Base-by-base conservation (phyloP, 2,797 vertebrate genomes). In the Toxotes lorentzi region DNA sequence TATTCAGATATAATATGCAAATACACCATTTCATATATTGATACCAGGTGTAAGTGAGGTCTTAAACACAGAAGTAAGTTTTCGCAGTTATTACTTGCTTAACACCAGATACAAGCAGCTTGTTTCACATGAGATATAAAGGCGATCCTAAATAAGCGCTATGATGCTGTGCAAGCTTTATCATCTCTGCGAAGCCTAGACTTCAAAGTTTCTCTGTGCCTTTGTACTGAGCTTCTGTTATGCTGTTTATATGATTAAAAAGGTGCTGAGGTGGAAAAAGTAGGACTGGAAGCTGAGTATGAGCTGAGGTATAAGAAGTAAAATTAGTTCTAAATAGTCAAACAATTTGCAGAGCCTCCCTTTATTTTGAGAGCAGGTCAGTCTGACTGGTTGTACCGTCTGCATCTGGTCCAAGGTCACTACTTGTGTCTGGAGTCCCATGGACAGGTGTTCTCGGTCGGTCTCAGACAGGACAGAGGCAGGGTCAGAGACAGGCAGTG, bases 391-490 rank as follows among this genome's bases (percentile, higher is more conserved):
- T 72, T 60, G 38, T 27, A 27, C 63, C 63, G n/a, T 75, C 21
- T 10, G 41, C 35, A 73, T 21, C 40, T 41, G 27, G 47, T 64
- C 10, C 58, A 53, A 47, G 73, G 81, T 84, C 80, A 74, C 40
- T 45, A 17, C 62, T 53, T 66, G 47, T 64, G 84, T 79, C 83
- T 38, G 38, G 27, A 30, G 27, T 30, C 27, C 27, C 27, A 2
- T 86, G 82, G 51, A 74, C 83, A 58, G 57, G 63, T 72, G 68
- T 70, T 73, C 34, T 64, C 41, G 21, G 38, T 68, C 72, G 5
- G 70, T 75, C 47, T 64, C 35, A 87, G 78, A 79, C 76, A 61
- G 58, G 69, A 48, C 82, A 69, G 66, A 65, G 56, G 38, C 50
- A 13, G 68, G 75, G 78, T 83, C 80, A 73, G 27, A 4, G 27